Percentiles rank a stretch among this genome's conserved stretches.
These are phyloP conservation scores for Petrosia ficiformis DNA, from an alignment of 37 sponge, comb jelly and placozoan genomes.

Conservation along the genomic window DNA sequence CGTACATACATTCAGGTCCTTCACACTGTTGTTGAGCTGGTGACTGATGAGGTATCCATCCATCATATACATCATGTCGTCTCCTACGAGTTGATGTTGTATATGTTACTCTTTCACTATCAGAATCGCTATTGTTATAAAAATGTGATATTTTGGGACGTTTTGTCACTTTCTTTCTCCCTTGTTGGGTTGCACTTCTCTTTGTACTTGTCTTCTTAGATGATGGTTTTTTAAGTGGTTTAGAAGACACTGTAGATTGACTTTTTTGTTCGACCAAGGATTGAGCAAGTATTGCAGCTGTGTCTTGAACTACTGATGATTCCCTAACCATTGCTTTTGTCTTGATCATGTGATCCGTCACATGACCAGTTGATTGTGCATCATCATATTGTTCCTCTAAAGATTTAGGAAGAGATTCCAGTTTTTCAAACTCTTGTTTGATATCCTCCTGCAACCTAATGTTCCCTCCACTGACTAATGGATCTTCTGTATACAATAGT, in stretches of 20 bases:
- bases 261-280: too few species aligned
- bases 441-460: constrained; percentile 23
- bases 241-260: background rate
- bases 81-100: background rate
- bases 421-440: constrained; percentile 20
- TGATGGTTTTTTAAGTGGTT: background rate
- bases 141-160: background rate
- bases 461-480: constrained; percentile 25
- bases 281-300: too few species aligned
- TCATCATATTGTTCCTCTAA: background rate
- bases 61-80: background rate
- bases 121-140: background rate
- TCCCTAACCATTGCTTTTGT: background rate
- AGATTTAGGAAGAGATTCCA: background rate
- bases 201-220: background rate
- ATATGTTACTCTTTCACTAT: background rate
- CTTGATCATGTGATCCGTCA: too few species aligned
- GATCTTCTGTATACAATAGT: constrained; percentile 44
- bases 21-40: constrained; percentile 64
- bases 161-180: background rate
- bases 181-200: background rate
- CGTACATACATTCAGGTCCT: constrained; percentile 81
- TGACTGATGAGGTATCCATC: background rate
- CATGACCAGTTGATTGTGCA: background rate
- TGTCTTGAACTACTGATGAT: background rate